A percentile compares a stretch with the other conserved stretches of the same genome.
Conservation (phyloP, 2,888 invertebrate species). For the Microplitis manilae region DNA sequence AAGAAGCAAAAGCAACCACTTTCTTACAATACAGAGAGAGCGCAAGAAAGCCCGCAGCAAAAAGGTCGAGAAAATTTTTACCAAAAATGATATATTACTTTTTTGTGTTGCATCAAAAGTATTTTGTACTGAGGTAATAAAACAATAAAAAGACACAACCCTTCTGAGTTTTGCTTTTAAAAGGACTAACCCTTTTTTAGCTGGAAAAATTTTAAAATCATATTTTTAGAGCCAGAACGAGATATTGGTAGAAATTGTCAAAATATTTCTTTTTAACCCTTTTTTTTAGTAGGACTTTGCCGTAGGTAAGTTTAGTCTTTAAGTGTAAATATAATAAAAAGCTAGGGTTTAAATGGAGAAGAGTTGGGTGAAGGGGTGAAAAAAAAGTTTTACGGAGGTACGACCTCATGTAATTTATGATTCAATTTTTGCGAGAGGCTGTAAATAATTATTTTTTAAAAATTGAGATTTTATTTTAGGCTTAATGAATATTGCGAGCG, state of each 20-base stretch:
- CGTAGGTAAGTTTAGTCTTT: background rate
- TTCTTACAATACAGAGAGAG: background rate
- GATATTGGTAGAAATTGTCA: background rate
- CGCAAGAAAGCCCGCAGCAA: background rate
- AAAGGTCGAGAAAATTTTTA: background rate
- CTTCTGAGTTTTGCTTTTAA: background rate
- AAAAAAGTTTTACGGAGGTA: too few relatives aligned
- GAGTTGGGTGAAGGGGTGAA: background rate
- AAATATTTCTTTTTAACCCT: background rate
- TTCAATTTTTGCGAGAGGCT: too few relatives aligned
- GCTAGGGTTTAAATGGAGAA: background rate
- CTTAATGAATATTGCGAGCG: too few relatives aligned
- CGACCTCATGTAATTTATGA: too few relatives aligned
- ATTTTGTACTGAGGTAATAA: background rate
- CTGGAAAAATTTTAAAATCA: background rate
- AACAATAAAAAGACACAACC: background rate
- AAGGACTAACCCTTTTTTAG: background rate
- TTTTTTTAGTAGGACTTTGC: background rate
- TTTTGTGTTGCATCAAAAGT: background rate
- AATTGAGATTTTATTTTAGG: too few relatives aligned
- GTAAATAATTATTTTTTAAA: too few relatives aligned
- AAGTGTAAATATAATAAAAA: background rate
- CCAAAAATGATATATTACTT: background rate
- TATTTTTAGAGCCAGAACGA: background rate
- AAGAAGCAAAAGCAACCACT: background rate